A percentile compares a stretch with the other conserved stretches of the same genome.
Evolutionary conservation across 2,113 vertebrate genomes (phyloP).

Genomic region (Tricholaema leucomelas): DNA sequence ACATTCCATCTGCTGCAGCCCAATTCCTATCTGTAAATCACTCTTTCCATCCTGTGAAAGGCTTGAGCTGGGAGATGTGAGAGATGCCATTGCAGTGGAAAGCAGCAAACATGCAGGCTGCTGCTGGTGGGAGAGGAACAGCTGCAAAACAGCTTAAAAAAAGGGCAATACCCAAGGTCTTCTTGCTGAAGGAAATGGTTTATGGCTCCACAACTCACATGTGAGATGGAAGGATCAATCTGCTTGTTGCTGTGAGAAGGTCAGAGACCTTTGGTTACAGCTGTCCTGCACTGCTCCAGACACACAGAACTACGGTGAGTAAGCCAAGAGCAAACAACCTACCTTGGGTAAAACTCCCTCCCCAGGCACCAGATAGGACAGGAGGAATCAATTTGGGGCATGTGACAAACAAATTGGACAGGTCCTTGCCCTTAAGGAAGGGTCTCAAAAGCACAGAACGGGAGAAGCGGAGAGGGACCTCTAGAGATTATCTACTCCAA

Average conservation of each 20-base stretch:
- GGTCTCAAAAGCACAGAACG: no score
- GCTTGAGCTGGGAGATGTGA: neutral
- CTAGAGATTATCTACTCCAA: no score
- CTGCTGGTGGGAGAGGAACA: neutral
- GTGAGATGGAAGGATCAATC: neutral
- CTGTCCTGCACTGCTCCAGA: neutral
- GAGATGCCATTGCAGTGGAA: neutral
- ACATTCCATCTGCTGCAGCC: neutral
- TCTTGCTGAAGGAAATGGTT: neutral
- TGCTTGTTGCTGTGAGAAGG: neutral
- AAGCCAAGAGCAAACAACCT: neutral
- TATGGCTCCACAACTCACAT: neutral
- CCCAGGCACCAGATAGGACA: neutral
- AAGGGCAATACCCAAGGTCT: neutral
- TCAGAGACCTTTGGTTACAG: neutral
- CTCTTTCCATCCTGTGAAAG: neutral
- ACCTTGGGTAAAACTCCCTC: neutral
- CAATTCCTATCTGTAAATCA: conserved; percentile 13
- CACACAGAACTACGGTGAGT: neutral
- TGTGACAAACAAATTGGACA: neutral
- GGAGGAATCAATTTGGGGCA: neutral
- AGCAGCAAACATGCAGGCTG: neutral
- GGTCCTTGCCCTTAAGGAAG: no score
- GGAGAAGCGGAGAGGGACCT: no score
- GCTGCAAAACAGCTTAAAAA: neutral